Base-by-base conservation (phyloP, 2,888 invertebrate genomes). In the Eulithis prunata region DNA sequence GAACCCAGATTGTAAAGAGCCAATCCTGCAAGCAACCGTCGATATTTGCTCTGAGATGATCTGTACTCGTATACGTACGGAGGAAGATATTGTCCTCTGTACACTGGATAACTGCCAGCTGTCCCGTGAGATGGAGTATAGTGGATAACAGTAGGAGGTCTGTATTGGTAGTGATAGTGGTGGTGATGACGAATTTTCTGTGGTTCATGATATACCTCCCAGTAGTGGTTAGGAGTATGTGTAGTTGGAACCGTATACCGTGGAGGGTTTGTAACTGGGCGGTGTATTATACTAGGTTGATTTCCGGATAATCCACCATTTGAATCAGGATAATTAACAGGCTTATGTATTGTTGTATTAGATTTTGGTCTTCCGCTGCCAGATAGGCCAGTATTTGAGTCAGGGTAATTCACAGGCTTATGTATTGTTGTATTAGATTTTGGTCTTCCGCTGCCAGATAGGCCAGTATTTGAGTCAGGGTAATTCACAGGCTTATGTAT, bases 1-100 rank as follows among this genome's bases (percentile, higher is more conserved):
- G 21, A 12, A 8, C 59, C 67, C 46, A 67, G 45, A 43, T 67
- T 67, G 49, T 63, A 67, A 2, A 67, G 38, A 53, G 63, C 59
- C 10, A 63, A 36, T 45, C 67, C 67, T 12, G 67, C 43, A 36
- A 67, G 36, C 3, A 67, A 28, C 6, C 13, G 53, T 0, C 67
- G 49, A 49, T 67, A 67, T 28, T 60, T 67, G 53, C 14, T 63
- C 0, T 45, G 10, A 4, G 67, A 63, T 13, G 13, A 47, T 43
- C 56, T 53, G 45, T 67, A 67, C 36, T 56, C 52, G 21, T 49
- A 63, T 12, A 60, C 47, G n/a, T 67, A 63, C 10, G 51, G 43
- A 12, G 63, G 63, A 10, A 67, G 8, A 12, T 57, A 3, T n/a
- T 56, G 12, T 28, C 63, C 53, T 28, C 32, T 60, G 38, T 63